A percentile compares a stretch with the other conserved stretches of the same genome.
These are phyloP conservation scores for Danio kyathit DNA, from an alignment of 2,797 vertebrate genomes.

Conservation along the genomic window DNA sequence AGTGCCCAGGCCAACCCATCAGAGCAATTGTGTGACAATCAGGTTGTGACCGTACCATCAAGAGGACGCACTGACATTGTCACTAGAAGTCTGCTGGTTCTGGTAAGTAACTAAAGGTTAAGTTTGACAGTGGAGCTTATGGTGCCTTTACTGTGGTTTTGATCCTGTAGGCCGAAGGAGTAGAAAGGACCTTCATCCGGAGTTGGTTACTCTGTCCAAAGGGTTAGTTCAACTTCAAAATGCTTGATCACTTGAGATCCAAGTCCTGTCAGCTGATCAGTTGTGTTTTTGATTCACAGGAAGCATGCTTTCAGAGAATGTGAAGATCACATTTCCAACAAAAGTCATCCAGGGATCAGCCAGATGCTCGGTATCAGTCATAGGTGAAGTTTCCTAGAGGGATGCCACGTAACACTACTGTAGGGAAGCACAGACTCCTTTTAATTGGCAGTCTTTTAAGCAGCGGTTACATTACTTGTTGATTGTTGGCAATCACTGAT, in stretches of 20 bases:
- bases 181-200: conserved; percentile 62
- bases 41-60: too few species aligned
- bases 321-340: conserved; percentile 66
- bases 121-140: fast-evolving
- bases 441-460: too few species aligned
- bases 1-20: conserved; percentile 52
- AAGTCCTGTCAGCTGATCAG: fast-evolving
- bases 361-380: conserved; percentile 45
- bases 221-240: conserved; percentile 63
- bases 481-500: too few species aligned
- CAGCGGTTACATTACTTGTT: too few species aligned
- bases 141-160: not conserved
- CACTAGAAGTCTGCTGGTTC: conserved; percentile 69
- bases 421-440: too few species aligned
- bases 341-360: conserved; percentile 70
- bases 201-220: conserved; percentile 76
- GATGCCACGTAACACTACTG: too few species aligned
- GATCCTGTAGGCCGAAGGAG: conserved; percentile 71
- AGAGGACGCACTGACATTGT: too few species aligned
- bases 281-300: conserved; percentile 58
- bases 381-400: conserved; percentile 9
- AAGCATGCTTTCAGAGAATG: conserved; percentile 46
- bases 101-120: too few species aligned
- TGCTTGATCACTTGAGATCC: not conserved
- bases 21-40: conserved; percentile 68